Base-by-base conservation (phyloP, 2,888 invertebrate genomes). In the Morpho achilles region DNA sequence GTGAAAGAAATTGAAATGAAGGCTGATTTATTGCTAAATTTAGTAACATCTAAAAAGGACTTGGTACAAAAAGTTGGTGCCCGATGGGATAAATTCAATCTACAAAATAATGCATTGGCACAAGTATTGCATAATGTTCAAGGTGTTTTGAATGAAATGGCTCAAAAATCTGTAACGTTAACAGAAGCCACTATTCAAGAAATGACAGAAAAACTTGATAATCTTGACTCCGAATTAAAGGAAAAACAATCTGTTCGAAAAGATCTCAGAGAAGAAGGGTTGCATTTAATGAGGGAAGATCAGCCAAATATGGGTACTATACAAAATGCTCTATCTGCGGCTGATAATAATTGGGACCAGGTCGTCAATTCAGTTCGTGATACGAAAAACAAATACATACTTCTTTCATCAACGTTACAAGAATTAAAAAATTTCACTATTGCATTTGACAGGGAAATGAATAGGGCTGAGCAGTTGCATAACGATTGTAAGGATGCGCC, bases 301-400 rank as follows among this genome's bases (percentile, higher is more conserved):
- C 94, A 96, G 72, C 92, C 94, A 54, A 95, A 95, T 67, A 94
- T 95, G 81, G 94, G 95, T 0, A 93, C 93, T 0, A 94, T 97
- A 61, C 97, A 97, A 80, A 95, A 95, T 68, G 94, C 94, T 50
- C 82, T 97, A 0, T 91, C 96, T 0, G 92, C 95, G 0, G 93
- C 96, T 47, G 97, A 97, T 72, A 93, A 94, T 57, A 94, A 94
- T 66, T 97, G 96, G 93, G 96, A 96, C 75, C 94, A 94, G 79
- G 88, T 96, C 1, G 94, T 94, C 54, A 94, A 96, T 66, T 91
- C 93, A 55, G 92, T 97, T 23, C 92, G 93, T 56, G 95, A 96
- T 60, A 94, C 95, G 58, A 94, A 94, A 70, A 93, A 94, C 67
- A 95, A 94, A 71, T 94, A 95, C 66, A 92, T 94, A 7, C 92